Evolutionary conservation across 2,888 invertebrate genomes (phyloP), one percentile per base, ranked within the genome.

Genomic region (Eilema caniola): DNA sequence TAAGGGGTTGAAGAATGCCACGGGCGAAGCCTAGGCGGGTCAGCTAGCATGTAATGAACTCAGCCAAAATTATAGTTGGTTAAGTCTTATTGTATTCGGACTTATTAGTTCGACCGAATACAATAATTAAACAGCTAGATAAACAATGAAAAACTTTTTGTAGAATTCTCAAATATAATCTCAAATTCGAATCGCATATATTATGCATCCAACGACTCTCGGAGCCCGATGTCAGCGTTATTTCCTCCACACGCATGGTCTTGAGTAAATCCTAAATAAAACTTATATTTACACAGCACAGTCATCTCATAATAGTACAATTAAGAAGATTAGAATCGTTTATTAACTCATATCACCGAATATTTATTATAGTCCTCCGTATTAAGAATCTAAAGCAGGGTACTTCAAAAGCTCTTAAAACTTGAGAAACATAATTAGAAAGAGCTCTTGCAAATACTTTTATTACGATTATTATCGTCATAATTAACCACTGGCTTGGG

Each of bases 381-480:
- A 47, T 47, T 47, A 47, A 5, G 47, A 16, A 47, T 5, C 41
- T 16, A 47, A 16, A 16, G 41, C 41, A 41, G 41, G 37, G 20
- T 53, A n/a, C 53, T 53, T 53, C 20, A 53, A 20, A 53, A 53
- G 53, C 53, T 53, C 53, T 53, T 53, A 53, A 53, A 53, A 53
- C n/a, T 53, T 53, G 10, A 2, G 53, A 53, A 53, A 53, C 53
- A n/a, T n/a, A 53, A 53, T 53, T 53, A 53, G n/a, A 53, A 47
- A n/a, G n/a, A 72, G 72, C 70, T 72, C 69, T 67, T 73, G 72
- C 70, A 64, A 74, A 14, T 69, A 70, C 57, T 80, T 72, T 66
- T 61, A 37, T 61, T 53, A 57, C 16, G 57, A 23, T 70, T 69
- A 72, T 67, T 69, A 69, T 66, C 24, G 67, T 37, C 47, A 66